Percentiles rank a stretch among this genome's conserved stretches.
Evolutionary conservation across 2,113 vertebrate species (phyloP).

Genomic region (Leptobrachium leishanense): DNA sequence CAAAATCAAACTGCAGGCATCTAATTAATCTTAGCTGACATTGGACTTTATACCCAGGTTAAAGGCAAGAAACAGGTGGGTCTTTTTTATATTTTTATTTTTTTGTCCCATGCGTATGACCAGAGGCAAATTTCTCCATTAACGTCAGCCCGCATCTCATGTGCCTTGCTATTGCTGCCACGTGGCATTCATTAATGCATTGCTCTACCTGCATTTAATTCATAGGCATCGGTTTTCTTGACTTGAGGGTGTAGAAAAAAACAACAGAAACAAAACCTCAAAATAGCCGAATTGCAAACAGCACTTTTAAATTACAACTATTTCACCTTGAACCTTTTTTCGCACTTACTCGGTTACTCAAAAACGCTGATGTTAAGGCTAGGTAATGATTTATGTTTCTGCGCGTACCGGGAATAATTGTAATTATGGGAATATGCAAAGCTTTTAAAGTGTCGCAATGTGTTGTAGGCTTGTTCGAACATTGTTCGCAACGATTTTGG

Average conservation of each 20-base stretch:
- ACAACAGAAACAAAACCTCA: constrained; percentile 10
- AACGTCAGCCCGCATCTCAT: constrained; percentile 85
- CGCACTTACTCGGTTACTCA: neutral
- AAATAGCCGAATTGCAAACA: constrained; percentile 52
- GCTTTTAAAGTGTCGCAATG: neutral
- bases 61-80: constrained; percentile 68
- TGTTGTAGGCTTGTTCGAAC: neutral
- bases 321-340: constrained; percentile 65
- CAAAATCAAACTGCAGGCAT: constrained; percentile 71
- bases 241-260: constrained; percentile 62
- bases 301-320: constrained; percentile 48
- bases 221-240: constrained; percentile 68
- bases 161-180: constrained; percentile 70
- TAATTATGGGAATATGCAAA: constrained; percentile 16
- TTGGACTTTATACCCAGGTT: constrained; percentile 79
- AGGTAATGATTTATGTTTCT: constrained; percentile 50
- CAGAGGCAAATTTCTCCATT: constrained; percentile 92
- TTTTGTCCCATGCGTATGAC: constrained; percentile 64
- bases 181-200: constrained; percentile 87
- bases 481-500: neutral
- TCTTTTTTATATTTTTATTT: no score
- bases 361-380: constrained; percentile 25
- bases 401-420: constrained; percentile 4
- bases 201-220: constrained; percentile 70
- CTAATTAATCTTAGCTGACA: constrained; percentile 87